Base-by-base conservation (phyloP, 2,113 vertebrate genomes). In the Pungitius pungitius region DNA sequence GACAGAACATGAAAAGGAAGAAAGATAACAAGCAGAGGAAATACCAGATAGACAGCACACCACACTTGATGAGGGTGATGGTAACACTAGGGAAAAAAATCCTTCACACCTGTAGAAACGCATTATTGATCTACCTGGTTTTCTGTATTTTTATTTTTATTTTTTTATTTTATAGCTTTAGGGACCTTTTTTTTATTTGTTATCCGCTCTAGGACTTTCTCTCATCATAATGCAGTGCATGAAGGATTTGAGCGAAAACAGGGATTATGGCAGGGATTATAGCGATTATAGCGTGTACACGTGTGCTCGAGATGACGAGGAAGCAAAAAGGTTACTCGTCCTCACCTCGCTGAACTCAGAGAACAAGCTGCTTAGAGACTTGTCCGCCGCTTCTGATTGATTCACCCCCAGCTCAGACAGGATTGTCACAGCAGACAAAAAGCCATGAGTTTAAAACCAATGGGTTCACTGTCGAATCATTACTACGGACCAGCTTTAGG, bases 281-380 rank as follows among this genome's bases (percentile, higher is more conserved):
- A 17, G 35, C 57, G 33, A 35, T 35, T 35, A 35, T 13, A 20
- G 35, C 57, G 24, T 73, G 64, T 59, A 35, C 3, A 6, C 52
- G 55, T 40, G 54, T 62, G 71, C 57, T 43, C 8, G 57, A 51
- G 62, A 68, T 62, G 74, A 82, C n/a, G 66, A 62, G 39, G 35
- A 69, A 8, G 12, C 66, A 70, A 57, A 82, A 86, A 80, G 24
- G 82, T 85, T 72, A 51, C 71, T 79, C 59, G 59, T 83, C 57
- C 33, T 57, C 58, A 51, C 75, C 52, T 75, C 22, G 0, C 17
- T 56, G 73, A 69, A 69, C 75, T 69, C 39, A 27, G 51, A 70
- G 26, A 24, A 71, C 84, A 80, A 87, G 77, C 82, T 69, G 86
- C 73, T 88, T 85, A 85, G 6, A 14, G 17, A 24, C 27, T 1